A percentile compares a stretch with the other conserved stretches of the same genome.
Evolutionary conservation across 2,797 vertebrate genomes (phyloP).

Genomic region (Squalus acanthias): DNA sequence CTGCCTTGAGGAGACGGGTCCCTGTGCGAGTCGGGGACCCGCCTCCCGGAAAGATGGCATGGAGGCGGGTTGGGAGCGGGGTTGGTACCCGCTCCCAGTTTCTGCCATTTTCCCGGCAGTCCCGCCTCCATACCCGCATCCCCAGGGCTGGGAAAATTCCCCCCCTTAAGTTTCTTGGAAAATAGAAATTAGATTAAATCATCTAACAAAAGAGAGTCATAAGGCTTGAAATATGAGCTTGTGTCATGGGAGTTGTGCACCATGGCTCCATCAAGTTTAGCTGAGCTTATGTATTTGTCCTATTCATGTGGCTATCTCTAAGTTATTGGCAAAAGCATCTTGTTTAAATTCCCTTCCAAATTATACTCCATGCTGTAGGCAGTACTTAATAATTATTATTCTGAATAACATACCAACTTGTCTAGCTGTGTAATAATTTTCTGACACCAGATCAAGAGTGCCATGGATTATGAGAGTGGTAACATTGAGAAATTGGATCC

Average conservation of each 20-base stretch:
- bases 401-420: background rate
- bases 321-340: background rate
- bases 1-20: no score
- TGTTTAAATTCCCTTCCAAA: background rate
- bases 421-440: background rate
- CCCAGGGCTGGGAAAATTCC: no score
- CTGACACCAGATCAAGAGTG: conserved; percentile 38
- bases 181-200: no score
- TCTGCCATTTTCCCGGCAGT: no score
- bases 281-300: background rate
- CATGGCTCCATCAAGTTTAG: background rate
- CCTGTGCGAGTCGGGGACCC: no score
- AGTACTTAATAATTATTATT: background rate
- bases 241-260: background rate
- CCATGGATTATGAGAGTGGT: conserved; percentile 43
- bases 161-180: no score
- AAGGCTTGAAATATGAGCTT: background rate
- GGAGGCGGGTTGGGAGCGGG: no score
- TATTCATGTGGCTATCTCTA: background rate
- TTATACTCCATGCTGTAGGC: background rate
- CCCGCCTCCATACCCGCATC: no score
- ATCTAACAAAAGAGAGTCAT: background rate
- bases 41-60: no score
- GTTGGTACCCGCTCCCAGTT: no score
- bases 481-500: conserved; percentile 73